Base-by-base conservation (phyloP, 1,140 invertebrate genomes). In the Heliothis virescens region DNA sequence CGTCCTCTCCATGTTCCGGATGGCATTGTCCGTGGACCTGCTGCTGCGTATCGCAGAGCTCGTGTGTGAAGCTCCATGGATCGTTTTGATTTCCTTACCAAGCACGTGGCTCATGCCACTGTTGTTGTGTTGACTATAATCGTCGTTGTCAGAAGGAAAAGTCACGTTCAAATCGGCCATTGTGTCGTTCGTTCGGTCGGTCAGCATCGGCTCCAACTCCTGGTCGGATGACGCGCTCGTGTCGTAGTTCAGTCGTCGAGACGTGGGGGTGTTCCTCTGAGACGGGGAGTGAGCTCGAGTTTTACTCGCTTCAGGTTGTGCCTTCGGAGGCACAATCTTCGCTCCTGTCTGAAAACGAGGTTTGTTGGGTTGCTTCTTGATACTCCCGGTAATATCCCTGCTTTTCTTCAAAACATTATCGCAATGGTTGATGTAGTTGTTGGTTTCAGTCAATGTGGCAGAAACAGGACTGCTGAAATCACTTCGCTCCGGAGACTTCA, bases 81-180 rank as follows among this genome's bases (percentile, higher is more conserved):
- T 26, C 12, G 52, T 18, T 26, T 69, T 69, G n/a, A 47, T 57
- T 41, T 84, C 69, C 47, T 72, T 79, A 50, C 69, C 50, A 21
- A 55, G 74, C 7, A 77, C 9, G 41, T 79, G 77, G 53, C 73
- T 71, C n/a, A 60, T 55, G 52, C 50, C 71, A 55, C 52, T 80
- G 11, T 63, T 77, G 73, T 26, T 69, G 15, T 76, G n/a, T 5
- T 59, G 18, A 16, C 12, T 53, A 13, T 26, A 59, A 48, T 92
- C 90, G 18, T 87, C 92, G 13, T 89, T 81, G 65, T 95, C 94
- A 0, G 93, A 91, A 41, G 93, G 87, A 79, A 95, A 95, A 0
- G 94, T 93, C 0, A 94, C 92, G 55, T 95, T 95, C 3, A 95
- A 77, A 83, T 95, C 95, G 1, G 94, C 95, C 86, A 95, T 87